Evolutionary conservation across 2,797 vertebrate species (phyloP).

Genomic region (Masticophis lateralis): DNA sequence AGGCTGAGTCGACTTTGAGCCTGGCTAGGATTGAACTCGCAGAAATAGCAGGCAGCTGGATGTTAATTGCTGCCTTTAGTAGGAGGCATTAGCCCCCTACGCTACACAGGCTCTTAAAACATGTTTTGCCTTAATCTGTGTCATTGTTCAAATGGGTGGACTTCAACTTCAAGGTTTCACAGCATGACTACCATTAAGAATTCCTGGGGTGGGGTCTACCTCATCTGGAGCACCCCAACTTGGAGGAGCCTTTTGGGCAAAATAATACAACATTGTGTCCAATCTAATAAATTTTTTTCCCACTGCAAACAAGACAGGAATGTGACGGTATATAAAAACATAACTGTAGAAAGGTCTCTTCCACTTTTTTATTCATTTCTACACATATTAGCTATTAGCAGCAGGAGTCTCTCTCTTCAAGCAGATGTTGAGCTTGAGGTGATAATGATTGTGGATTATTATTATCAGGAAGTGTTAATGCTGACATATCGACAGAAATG

Average conservation of each 20-base stretch:
- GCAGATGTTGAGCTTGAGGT: not conserved
- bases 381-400: not conserved
- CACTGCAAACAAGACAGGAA: not conserved
- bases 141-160: not conserved
- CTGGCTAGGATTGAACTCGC: too few species aligned
- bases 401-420: not conserved
- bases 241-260: not conserved
- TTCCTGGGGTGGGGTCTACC: too few species aligned
- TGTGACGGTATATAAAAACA: not conserved
- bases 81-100: too few species aligned
- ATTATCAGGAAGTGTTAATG: not conserved
- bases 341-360: not conserved
- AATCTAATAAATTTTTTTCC: too few species aligned
- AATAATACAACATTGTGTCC: not conserved
- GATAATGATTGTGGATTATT: not conserved
- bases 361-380: not conserved
- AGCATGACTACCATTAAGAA: not conserved
- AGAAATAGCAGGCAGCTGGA: too few species aligned
- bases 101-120: too few species aligned
- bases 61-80: too few species aligned
- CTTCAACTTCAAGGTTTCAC: not conserved
- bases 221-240: not conserved
- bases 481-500: not conserved
- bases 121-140: not conserved
- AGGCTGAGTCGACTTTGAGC: too few species aligned